Percentiles rank a stretch among this genome's conserved stretches.
Evolutionary conservation across 1,140 invertebrate species (phyloP).

Genomic region (Andricus grossulariae): DNA sequence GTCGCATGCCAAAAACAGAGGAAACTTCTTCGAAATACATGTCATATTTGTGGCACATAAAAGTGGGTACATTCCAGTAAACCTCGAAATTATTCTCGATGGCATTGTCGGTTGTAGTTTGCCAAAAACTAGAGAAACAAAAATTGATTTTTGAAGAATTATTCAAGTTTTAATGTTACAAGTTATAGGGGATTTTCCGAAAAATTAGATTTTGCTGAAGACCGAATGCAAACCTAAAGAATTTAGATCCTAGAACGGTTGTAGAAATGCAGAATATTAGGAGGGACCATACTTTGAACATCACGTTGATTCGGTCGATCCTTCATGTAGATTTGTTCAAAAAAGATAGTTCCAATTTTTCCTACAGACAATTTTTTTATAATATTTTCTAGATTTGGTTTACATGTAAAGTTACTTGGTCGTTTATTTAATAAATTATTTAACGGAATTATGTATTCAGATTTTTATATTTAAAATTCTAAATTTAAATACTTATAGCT

Average conservation of each 20-base stretch:
- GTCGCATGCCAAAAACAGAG: slow-evolving; percentile 81
- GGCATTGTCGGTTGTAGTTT: slow-evolving; percentile 36
- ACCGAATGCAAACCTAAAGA: not conserved
- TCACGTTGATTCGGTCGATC: not conserved
- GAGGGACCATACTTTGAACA: not conserved
- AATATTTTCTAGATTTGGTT: no score
- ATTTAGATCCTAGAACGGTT: not conserved
- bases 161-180: not conserved
- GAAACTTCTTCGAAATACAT: slow-evolving; percentile 80
- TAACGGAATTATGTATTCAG: no score
- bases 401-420: no score
- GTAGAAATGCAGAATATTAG: not conserved
- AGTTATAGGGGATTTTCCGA: no score
- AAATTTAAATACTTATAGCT: no score
- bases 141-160: not conserved
- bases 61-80: slow-evolving; percentile 88
- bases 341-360: not conserved
- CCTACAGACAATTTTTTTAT: no score
- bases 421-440: no score
- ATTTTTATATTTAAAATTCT: no score
- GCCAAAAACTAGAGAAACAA: slow-evolving; percentile 45
- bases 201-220: not conserved
- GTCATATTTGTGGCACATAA: slow-evolving; percentile 82
- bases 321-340: not conserved
- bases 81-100: slow-evolving; percentile 76